Percentiles rank a stretch among this genome's conserved stretches.
phyloP scores from a whole-genome alignment of 2,888 invertebrate genomes.

The Brenthis ino region DNA sequence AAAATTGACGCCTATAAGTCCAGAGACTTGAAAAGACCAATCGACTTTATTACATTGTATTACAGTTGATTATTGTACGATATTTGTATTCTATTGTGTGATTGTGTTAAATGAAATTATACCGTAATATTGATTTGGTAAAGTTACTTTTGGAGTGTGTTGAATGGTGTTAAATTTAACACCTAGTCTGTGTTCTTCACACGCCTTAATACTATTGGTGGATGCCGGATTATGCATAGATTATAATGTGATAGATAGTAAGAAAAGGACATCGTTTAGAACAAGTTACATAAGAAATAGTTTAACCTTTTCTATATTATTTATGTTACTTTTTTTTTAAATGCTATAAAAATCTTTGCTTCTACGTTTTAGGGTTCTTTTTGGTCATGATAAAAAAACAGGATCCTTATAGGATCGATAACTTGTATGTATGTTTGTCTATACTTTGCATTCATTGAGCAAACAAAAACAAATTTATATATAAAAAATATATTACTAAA shows the following conservation, averaged over 20 bases:
- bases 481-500: too few species aligned
- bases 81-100: slow-evolving; percentile 34
- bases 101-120: slow-evolving; percentile 28
- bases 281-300: not conserved
- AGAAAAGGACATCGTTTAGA: not conserved
- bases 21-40: slow-evolving; percentile 30
- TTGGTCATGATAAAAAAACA: too few species aligned
- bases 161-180: slow-evolving; percentile 73
- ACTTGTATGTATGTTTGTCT: too few species aligned
- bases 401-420: too few species aligned
- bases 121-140: slow-evolving; percentile 26
- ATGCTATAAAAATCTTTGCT: too few species aligned
- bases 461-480: too few species aligned
- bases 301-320: too few species aligned
- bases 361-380: too few species aligned
- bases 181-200: slow-evolving; percentile 63
- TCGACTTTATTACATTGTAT: slow-evolving; percentile 41
- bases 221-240: slow-evolving; percentile 38
- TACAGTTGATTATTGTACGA: slow-evolving; percentile 44
- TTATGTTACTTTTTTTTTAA: too few species aligned
- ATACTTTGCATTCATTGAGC: too few species aligned
- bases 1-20: slow-evolving; percentile 75
- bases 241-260: slow-evolving; percentile 31
- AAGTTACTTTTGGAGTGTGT: slow-evolving; percentile 42
- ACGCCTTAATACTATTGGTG: slow-evolving; percentile 64